Percentiles rank a stretch among this genome's conserved stretches.
Conservation (phyloP, 2,797 vertebrate genomes). For the Ptychadena robeensis region DNA sequence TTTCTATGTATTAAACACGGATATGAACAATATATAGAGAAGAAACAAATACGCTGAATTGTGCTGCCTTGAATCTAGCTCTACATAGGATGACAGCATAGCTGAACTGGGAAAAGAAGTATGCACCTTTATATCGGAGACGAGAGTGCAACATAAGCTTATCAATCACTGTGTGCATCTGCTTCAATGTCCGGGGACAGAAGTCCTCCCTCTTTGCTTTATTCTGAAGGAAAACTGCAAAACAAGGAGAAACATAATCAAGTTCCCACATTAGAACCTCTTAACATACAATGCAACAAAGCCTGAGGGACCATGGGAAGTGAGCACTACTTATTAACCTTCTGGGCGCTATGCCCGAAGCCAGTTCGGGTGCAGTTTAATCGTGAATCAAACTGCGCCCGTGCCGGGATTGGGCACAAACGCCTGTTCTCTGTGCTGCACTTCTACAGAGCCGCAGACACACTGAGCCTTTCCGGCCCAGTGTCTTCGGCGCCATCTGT, state of each 20-base stretch:
- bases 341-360: too few relatives aligned
- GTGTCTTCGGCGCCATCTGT: too few relatives aligned
- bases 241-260: neutral
- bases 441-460: too few relatives aligned
- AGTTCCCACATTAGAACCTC: neutral
- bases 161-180: constrained; percentile 86
- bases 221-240: constrained; percentile 87
- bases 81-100: neutral
- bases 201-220: constrained; percentile 87
- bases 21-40: too few relatives aligned
- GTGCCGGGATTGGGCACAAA: too few relatives aligned
- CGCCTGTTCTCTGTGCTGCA: too few relatives aligned
- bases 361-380: too few relatives aligned
- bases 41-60: too few relatives aligned
- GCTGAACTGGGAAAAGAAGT: neutral
- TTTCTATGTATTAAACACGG: too few relatives aligned
- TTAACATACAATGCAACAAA: neutral
- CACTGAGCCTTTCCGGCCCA: too few relatives aligned
- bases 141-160: constrained; percentile 91
- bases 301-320: neutral
- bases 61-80: too few relatives aligned
- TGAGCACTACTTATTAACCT: neutral
- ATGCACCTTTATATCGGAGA: constrained; percentile 86
- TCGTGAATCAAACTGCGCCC: too few relatives aligned
- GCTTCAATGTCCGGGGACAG: constrained; percentile 85